Percentiles rank a stretch among this genome's conserved stretches.
These are phyloP conservation scores for Unio pictorum DNA, from an alignment of 2,888 invertebrate genomes.

Conservation along the genomic window DNA sequence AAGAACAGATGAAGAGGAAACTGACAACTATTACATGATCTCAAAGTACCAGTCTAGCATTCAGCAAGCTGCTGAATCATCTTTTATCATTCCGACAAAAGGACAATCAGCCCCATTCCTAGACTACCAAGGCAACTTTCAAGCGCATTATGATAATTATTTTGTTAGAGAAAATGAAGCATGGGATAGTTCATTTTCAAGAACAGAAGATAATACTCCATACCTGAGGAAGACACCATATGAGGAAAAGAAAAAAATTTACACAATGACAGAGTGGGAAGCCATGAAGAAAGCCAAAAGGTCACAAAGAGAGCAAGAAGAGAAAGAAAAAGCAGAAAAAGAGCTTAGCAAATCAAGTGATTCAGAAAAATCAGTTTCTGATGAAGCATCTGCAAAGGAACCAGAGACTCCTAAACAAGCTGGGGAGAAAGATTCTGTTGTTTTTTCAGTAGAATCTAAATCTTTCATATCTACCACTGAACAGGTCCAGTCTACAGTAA, in stretches of 20 bases:
- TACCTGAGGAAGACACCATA: conserved; percentile 55
- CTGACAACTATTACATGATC: conserved; percentile 34
- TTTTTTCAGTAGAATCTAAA: too few relatives aligned
- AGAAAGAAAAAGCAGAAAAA: conserved; percentile 16
- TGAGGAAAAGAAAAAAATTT: conserved; percentile 62
- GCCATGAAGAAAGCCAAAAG: conserved; percentile 57
- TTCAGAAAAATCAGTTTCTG: conserved; percentile 2
- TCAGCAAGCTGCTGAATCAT: conserved; percentile 28
- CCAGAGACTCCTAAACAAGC: conserved; percentile 1
- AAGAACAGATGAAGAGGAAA: conserved; percentile 25
- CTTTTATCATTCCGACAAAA: conserved; percentile 21
- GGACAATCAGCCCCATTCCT: conserved; percentile 41
- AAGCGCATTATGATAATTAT: conserved; percentile 39
- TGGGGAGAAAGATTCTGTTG: not conserved
- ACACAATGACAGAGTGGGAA: conserved; percentile 67
- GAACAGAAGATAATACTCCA: conserved; percentile 21
- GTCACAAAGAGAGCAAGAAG: conserved; percentile 18
- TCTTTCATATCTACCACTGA: too few relatives aligned
- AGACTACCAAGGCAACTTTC: conserved; percentile 55
- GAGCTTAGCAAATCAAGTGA: conserved; percentile 1
- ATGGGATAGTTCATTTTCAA: conserved; percentile 33
- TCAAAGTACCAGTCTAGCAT: conserved; percentile 37
- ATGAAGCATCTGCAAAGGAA: conserved; percentile 3
- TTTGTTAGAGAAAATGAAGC: conserved; percentile 17
- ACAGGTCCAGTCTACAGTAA: too few relatives aligned